These are phyloP conservation scores for Ceuthmochares aereus DNA, from an alignment of 2,113 vertebrate species.

Conservation along the genomic window DNA sequence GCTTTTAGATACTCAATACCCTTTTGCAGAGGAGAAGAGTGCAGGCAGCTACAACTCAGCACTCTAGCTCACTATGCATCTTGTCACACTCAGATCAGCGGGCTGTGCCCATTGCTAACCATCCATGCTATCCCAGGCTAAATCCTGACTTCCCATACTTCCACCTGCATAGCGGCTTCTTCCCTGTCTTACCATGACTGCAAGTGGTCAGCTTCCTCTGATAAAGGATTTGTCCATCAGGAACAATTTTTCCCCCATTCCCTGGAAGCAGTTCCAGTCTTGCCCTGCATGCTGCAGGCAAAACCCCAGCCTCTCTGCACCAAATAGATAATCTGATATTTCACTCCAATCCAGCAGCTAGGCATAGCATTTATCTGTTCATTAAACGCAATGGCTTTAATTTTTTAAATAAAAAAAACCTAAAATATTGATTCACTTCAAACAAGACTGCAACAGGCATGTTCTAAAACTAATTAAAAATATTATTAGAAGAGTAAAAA, in stretches of 20 bases:
- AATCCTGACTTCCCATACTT: neutral
- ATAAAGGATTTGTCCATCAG: neutral
- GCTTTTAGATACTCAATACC: neutral
- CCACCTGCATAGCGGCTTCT: neutral
- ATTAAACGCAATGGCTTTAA: neutral
- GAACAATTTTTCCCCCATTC: neutral
- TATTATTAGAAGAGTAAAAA: slow-evolving; percentile 7
- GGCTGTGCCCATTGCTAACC: neutral
- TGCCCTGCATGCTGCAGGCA: neutral
- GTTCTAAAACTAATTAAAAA: neutral
- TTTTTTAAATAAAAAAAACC: neutral
- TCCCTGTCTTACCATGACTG: rapidly evolving
- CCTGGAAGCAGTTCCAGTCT: neutral
- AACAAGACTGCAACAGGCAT: neutral
- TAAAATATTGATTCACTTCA: neutral
- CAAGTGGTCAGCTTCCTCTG: rapidly evolving
- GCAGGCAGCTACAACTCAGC: neutral
- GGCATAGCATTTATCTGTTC: neutral
- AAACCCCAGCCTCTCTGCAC: neutral
- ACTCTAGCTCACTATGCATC: neutral
- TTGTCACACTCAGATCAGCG: neutral
- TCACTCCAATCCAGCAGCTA: neutral
- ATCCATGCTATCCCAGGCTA: rapidly evolving
- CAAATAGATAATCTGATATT: neutral
- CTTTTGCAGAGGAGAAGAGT: neutral